Evolutionary conservation across 2,797 vertebrate species (phyloP), one percentile per base, ranked within the genome.

Genomic region (Martes flavigula): DNA sequence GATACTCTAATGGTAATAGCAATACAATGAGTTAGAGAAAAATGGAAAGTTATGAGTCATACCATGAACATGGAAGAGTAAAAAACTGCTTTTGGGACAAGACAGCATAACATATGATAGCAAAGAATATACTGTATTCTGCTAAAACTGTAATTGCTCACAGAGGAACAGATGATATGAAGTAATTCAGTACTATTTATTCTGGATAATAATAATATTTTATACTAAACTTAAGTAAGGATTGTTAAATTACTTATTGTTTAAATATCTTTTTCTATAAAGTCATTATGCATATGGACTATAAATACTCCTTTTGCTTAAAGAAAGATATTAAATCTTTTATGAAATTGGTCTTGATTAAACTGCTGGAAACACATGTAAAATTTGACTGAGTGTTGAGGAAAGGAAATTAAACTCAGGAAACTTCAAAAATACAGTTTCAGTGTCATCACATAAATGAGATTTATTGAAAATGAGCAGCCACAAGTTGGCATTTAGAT

Each of bases 191-290:
- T 60, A 87, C 23, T 87, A 60, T 40, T 77, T 60, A 88, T 58
- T 88, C 25, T 89, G 43, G 27, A 58, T 51, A 77, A 51, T 89
- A 64, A 60, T 90, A 73, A 81, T 73, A 73, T 86, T 73, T 96
- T 90, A 94, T 15, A 73, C 17, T 75, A 40, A 81, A 81, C 35
- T 87, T 86, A 48, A 60, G 40, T 32, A 73, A 90, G 23, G 23
- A 7, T 35, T 73, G 15, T 83, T 58, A 83, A 32, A 70, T 77
- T 60, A 82, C 17, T 79, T 87, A 64, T 17, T 64, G 35, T 56
- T 86, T 86, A 91, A 87, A 89, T 35, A 75, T 21, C 64, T 75
- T 82, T 64, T 93, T 62, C 73, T 90, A 87, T 25, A 82, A 96
- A 87, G 46, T 40, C 56, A 91, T 89, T 70, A 77, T 18, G 40